Conservation (phyloP, 2,113 vertebrate species). For the Asarcornis scutulata region DNA sequence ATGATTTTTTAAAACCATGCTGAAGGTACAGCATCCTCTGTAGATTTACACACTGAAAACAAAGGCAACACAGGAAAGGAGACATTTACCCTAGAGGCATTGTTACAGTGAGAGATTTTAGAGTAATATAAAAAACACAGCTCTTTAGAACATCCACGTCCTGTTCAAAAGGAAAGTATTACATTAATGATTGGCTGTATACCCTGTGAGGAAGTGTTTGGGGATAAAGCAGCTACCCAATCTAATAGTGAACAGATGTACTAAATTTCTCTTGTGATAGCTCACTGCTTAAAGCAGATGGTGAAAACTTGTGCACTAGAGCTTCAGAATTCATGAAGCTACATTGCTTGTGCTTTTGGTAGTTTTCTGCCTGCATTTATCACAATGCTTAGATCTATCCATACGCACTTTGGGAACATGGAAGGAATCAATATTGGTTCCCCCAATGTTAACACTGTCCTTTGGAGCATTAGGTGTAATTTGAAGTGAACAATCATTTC, state of each 20-base stretch:
- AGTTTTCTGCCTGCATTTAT: not conserved
- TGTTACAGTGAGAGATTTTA: not conserved
- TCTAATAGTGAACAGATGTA: slow-evolving; percentile 9
- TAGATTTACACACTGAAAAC: not conserved
- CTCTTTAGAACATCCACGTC: not conserved
- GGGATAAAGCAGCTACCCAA: slow-evolving; percentile 10
- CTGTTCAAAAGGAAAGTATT: slow-evolving; percentile 10
- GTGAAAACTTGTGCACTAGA: not conserved
- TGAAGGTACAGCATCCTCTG: not conserved
- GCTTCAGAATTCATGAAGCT: not conserved
- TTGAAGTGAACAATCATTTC: not conserved
- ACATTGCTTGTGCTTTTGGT: not conserved
- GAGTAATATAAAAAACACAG: not conserved
- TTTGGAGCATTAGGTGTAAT: not conserved
- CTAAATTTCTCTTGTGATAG: not conserved
- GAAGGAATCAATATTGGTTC: not conserved
- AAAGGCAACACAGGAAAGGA: not conserved
- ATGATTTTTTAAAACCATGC: not conserved
- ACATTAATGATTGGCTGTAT: not conserved
- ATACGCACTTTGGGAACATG: not conserved
- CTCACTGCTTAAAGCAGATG: not conserved
- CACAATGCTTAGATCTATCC: not conserved
- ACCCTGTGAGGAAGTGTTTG: slow-evolving; percentile 2
- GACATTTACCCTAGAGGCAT: not conserved
- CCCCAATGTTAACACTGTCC: not conserved